phyloP scores from a whole-genome alignment of 1,140 invertebrate genomes.

The Drosophila pruinosa region DNA sequence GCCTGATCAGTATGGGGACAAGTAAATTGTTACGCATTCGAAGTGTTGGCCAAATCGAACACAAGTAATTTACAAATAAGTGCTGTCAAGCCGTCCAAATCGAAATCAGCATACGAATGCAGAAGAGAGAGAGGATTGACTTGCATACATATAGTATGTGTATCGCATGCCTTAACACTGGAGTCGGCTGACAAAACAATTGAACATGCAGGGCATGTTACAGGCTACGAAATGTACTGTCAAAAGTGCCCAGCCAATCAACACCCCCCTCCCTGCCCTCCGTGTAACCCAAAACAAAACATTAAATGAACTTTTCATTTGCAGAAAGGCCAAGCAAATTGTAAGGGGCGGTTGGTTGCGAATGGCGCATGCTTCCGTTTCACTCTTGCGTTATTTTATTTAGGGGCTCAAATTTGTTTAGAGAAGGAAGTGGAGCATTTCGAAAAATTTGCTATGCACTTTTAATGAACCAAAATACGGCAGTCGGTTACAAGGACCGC shows the following conservation, averaged over 20 bases:
- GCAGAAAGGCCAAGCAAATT: slow-evolving; percentile 12
- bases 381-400: slow-evolving; percentile 52
- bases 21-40: slow-evolving; percentile 16
- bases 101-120: slow-evolving; percentile 29
- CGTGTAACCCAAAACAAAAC: slow-evolving; percentile 38
- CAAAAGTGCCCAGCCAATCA: slow-evolving; percentile 42
- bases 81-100: slow-evolving; percentile 61
- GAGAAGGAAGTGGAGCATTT: slow-evolving; percentile 5
- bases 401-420: slow-evolving; percentile 26
- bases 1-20: not conserved
- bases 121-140: not conserved
- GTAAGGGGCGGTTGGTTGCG: not conserved
- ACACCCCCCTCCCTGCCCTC: too few relatives aligned
- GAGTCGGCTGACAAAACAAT: slow-evolving; percentile 22
- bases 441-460: slow-evolving; percentile 47
- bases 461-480: slow-evolving; percentile 36
- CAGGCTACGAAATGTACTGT: slow-evolving; percentile 54
- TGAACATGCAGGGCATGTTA: slow-evolving; percentile 62
- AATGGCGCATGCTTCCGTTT: slow-evolving; percentile 7
- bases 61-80: slow-evolving; percentile 70
- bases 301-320: slow-evolving; percentile 46
- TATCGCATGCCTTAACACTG: slow-evolving; percentile 15
- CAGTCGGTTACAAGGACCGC: not conserved
- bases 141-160: slow-evolving; percentile 9
- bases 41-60: slow-evolving; percentile 41